Conservation (phyloP, 2,797 vertebrate species). For the Valencia hispanica region DNA sequence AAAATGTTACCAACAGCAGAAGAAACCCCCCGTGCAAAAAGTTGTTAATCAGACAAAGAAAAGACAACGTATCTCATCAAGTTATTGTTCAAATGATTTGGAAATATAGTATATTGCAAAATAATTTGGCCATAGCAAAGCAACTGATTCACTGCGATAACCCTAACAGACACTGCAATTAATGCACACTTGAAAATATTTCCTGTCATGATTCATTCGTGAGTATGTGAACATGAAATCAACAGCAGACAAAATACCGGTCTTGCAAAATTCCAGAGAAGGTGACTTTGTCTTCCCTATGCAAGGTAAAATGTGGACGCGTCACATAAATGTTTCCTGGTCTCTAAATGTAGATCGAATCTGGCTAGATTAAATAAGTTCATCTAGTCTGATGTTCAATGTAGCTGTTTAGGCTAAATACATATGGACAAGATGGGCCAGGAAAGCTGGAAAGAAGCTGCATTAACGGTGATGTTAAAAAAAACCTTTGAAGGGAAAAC, state of each 20-base stretch:
- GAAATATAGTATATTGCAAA: constrained; percentile 80
- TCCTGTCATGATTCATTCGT: background rate
- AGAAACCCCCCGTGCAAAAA: background rate
- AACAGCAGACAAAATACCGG: background rate
- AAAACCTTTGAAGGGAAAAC: background rate
- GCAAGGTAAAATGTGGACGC: background rate
- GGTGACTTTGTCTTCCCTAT: background rate
- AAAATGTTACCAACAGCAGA: constrained; percentile 1
- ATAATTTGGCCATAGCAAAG: constrained; percentile 70
- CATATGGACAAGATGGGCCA: background rate
- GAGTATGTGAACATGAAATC: background rate
- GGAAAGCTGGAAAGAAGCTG: background rate
- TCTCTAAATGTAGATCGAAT: background rate
- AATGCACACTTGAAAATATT: constrained; percentile 40
- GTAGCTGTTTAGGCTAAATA: background rate
- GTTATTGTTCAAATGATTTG: constrained; percentile 57
- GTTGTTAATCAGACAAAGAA: background rate
- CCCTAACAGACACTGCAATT: constrained; percentile 60
- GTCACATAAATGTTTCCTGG: background rate
- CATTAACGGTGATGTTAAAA: background rate
- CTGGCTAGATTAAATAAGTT: background rate
- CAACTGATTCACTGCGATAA: constrained; percentile 66
- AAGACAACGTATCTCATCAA: constrained; percentile 4
- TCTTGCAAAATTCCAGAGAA: background rate
- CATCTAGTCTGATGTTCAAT: background rate